phyloP scores from a whole-genome alignment of 1,140 invertebrate species.

The Lordiphosa collinella region DNA sequence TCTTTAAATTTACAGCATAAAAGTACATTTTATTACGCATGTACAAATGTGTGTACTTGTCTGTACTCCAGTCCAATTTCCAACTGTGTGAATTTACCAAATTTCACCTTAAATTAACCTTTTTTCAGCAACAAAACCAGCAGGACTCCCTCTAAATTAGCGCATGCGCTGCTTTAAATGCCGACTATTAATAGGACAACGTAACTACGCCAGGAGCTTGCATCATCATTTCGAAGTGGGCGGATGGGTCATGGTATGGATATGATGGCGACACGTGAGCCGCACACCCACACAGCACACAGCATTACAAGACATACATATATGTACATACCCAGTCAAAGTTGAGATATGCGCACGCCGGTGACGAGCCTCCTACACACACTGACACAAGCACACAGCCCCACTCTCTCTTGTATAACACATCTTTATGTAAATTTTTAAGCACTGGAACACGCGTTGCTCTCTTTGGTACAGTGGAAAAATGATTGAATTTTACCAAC shows the following conservation, averaged over 20 bases:
- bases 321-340: background rate
- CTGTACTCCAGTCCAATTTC: no score
- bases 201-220: conserved; percentile 5
- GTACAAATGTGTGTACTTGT: no score
- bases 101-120: conserved; percentile 8
- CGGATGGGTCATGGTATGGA: no score
- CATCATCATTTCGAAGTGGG: conserved; percentile 7
- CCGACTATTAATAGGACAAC: conserved; percentile 8
- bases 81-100: no score
- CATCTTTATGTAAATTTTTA: background rate
- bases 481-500: no score
- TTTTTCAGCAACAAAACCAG: background rate
- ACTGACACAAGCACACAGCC: background rate
- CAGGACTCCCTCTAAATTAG: background rate
- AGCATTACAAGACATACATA: background rate
- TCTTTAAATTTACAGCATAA: no score
- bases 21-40: no score
- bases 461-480: no score
- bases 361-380: conserved; percentile 10
- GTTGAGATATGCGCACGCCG: conserved; percentile 11
- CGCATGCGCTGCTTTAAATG: conserved; percentile 2
- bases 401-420: no score
- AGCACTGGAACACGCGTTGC: no score
- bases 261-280: conserved; percentile 7
- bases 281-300: conserved; percentile 2